A percentile compares a stretch with the other conserved stretches of the same genome.
Evolutionary conservation across 2,113 vertebrate genomes (phyloP).

Genomic region (Strix aluco): DNA sequence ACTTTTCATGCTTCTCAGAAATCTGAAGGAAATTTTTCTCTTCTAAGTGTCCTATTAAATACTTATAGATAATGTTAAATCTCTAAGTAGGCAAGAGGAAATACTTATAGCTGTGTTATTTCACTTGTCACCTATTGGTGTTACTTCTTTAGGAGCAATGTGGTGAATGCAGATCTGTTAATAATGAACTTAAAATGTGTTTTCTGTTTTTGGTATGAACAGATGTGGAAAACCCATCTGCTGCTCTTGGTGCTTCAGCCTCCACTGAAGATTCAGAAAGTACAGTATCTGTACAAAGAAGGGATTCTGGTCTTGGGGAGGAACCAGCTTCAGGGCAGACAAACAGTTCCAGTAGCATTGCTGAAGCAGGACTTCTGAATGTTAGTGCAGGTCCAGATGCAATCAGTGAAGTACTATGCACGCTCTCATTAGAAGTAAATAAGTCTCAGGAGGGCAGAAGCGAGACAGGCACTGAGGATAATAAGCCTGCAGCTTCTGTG

Average conservation of each 20-base stretch:
- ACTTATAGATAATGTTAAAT: not conserved
- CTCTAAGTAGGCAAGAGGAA: not conserved
- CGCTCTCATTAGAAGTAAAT: constrained; percentile 90
- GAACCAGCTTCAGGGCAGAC: constrained; percentile 73
- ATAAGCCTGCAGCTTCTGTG: constrained; percentile 45
- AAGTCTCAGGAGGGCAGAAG: constrained; percentile 70
- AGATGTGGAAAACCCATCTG: constrained; percentile 53
- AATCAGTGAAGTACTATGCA: constrained; percentile 89
- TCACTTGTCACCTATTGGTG: not conserved
- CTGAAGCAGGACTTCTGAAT: not conserved
- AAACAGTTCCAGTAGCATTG: constrained; percentile 10
- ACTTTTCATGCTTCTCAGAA: not conserved
- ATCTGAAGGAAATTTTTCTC: not conserved
- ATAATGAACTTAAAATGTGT: not conserved
- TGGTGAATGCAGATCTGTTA: not conserved
- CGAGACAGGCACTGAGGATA: constrained; percentile 57
- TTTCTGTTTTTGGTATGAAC: not conserved
- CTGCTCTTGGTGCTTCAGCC: not conserved
- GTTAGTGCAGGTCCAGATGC: constrained; percentile 87
- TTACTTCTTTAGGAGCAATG: not conserved
- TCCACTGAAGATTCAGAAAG: constrained; percentile 72
- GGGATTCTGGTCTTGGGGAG: constrained; percentile 85
- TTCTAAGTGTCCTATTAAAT: not conserved
- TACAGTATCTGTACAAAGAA: constrained; percentile 72
- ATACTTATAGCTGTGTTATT: not conserved